Evolutionary conservation across 2,113 vertebrate genomes (phyloP), one percentile per base, ranked within the genome.

Genomic region (Cathartes aura): DNA sequence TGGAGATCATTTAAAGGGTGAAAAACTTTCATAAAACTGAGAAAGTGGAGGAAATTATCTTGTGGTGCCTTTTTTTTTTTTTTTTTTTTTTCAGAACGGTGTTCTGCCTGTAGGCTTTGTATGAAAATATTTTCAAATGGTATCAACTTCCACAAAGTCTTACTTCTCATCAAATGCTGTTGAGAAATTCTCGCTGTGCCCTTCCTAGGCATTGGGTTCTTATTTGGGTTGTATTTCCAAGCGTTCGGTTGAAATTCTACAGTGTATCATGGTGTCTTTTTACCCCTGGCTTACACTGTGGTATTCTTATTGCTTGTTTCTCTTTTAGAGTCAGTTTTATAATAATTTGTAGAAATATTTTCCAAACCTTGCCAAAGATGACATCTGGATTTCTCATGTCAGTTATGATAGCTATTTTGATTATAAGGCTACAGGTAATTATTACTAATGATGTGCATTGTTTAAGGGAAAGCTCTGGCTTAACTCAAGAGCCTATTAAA

Each of bases 401-500:
- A 97, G 87, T 76, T 96, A 78, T 18, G 66, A 78, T 92, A 95
- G 73, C 95, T 90, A 42, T 64, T 92, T 91, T 97, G 94, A 80
- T 97, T 96, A 96, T 96, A 89, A 19, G 21, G 95, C 96, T 93
- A 59, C 76, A 87, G 95, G 70, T 96, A 96, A 96, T 96, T 96
- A 84, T 87, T 93, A 29, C 90, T 96, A 94, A 91, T 89, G 96
- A 94, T 90, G 93, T 55, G 87, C 86, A 59, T 83, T 74, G 95
- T 96, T 96, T 6, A 60, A 76, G 75, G 75, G 73, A 94, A 83
- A 47, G 93, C 71, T 91, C 87, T 96, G 93, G 71, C 87, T 97
- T 90, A 94, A 80, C 81, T 93, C 11, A 34, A 86, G 85, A 93
- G 84, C 91, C 85, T 88, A 66, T 88, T 96, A 95, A 88, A 62